A percentile compares a stretch with the other conserved stretches of the same genome.
These are phyloP conservation scores for Macroramphosus scolopax DNA, from an alignment of 2,797 vertebrate genomes.

Conservation along the genomic window DNA sequence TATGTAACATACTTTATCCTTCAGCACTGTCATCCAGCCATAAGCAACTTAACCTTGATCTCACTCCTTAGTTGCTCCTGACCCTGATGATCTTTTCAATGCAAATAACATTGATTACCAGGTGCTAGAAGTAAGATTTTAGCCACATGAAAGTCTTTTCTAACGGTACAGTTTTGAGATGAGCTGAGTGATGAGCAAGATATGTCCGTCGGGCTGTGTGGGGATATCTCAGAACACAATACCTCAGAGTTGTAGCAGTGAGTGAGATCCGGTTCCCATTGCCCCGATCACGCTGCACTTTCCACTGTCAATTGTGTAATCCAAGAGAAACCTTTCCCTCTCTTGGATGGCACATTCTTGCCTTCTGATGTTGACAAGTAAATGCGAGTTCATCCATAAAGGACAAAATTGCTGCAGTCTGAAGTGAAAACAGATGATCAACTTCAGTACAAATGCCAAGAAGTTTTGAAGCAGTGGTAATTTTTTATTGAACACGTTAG, in stretches of 20 bases:
- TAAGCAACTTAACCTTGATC: conserved; percentile 50
- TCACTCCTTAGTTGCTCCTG: conserved; percentile 36
- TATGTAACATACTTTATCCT: conserved; percentile 42
- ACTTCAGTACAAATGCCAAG: conserved; percentile 10
- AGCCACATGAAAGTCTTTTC: conserved; percentile 20
- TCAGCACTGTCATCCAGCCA: conserved; percentile 40
- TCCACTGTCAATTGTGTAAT: conserved; percentile 38
- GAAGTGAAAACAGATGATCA: conserved; percentile 36
- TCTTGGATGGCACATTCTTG: conserved; percentile 30
- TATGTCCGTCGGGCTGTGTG: conserved; percentile 43
- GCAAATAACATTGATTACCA: background rate
- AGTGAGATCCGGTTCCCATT: conserved; percentile 36
- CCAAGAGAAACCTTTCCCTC: conserved; percentile 34
- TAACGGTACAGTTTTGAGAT: conserved; percentile 19
- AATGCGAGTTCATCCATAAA: conserved; percentile 38
- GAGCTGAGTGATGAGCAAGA: conserved; percentile 22
- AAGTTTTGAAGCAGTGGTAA: background rate
- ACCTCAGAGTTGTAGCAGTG: conserved; percentile 29
- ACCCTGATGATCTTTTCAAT: conserved; percentile 53
- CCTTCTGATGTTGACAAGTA: conserved; percentile 42
- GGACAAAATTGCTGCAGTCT: conserved; percentile 9
- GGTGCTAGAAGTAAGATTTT: conserved; percentile 2
- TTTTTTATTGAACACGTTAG: conserved; percentile 12
- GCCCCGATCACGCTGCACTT: conserved; percentile 47
- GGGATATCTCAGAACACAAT: conserved; percentile 50